Evolutionary conservation across 2,113 vertebrate genomes (phyloP), one percentile per base, ranked within the genome.

Genomic region (Calypte anna): DNA sequence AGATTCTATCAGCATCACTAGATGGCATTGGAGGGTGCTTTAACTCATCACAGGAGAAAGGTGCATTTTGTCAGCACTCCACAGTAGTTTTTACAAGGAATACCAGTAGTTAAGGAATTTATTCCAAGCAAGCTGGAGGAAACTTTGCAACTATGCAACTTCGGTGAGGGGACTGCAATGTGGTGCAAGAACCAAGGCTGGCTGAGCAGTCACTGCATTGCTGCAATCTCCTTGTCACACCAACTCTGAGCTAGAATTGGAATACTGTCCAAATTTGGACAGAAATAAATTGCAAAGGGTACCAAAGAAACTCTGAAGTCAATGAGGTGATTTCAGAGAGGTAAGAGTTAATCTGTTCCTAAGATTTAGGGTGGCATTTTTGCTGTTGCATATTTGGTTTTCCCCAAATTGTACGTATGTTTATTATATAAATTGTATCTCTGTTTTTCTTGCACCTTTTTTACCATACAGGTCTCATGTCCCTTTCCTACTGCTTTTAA

Each of bases 1-100:
- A 78, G 44, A 93, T 83, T 89, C 66, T 84, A 13, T 54, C 66
- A 66, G 83, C 36, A 94, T 97, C 95, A 92, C 96, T 97, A 94
- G 92, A 95, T 97, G 95, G 96, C 92, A 96, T 93, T 96, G 94
- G 94, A 96, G 91, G 80, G 54, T 96, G 74, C 11, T 82, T 76
- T 85, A 86, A 81, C 69, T 90, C 76, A 27, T 50, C 54, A 54
- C 14, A 58, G 54, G 15, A 68, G 68, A 89, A 93, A 90, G 44
- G 66, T 50, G 54, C 38, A 58, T 67, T 89, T 72, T 77, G 48
- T 66, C 46, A 88, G 33, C 16, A 66, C 16, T 21, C n/a, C 63
- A 14, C 4, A 73, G 33, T 43, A 4, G 38, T 30, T 85, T 69
- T 90, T 62, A 30, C 50, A 62, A 79, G 82, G 28, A 75, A 81